Percentiles rank a stretch among this genome's conserved stretches.
Evolutionary conservation across 1,140 invertebrate species (phyloP).

Genomic region (Diplogasteroides magnus): DNA sequence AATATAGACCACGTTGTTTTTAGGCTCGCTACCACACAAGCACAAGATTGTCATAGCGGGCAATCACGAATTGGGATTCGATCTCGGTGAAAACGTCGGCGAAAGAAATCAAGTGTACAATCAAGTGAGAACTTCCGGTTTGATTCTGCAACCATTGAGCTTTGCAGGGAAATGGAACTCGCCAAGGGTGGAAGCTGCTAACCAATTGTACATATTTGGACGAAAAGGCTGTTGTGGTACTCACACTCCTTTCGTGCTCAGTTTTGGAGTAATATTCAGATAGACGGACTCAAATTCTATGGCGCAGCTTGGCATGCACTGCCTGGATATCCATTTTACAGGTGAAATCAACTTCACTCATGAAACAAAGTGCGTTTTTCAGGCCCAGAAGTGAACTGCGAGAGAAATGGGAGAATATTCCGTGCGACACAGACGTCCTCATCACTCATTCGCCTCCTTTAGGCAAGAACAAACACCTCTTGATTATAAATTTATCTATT

Average conservation of each 20-base stretch:
- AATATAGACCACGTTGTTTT: too few species aligned
- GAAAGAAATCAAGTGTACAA: constrained; percentile 33
- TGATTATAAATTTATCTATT: too few species aligned
- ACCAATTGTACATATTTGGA: constrained; percentile 52
- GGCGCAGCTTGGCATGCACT: constrained; percentile 65
- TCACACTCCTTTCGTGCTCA: too few species aligned
- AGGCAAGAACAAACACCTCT: too few species aligned
- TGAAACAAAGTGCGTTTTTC: too few species aligned
- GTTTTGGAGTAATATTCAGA: too few species aligned
- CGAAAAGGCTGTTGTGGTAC: constrained; percentile 43
- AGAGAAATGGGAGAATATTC: too few species aligned
- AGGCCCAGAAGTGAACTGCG: too few species aligned
- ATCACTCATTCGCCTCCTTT: constrained; percentile 69
- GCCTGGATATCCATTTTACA: constrained; percentile 38
- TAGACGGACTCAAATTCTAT: constrained; percentile 51
- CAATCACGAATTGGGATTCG: constrained; percentile 81
- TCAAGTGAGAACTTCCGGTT: constrained; percentile 47
- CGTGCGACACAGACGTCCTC: constrained; percentile 70
- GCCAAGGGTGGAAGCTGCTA: constrained; percentile 48
- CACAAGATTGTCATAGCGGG: constrained; percentile 81
- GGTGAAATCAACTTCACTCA: constrained; percentile 71
- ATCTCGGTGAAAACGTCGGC: constrained; percentile 64
- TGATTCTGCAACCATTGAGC: too few species aligned
- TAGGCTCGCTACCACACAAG: constrained; percentile 70
- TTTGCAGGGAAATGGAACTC: too few species aligned